Base-by-base conservation (phyloP, 2,888 invertebrate species). In the Cryptus viduatorius region DNA sequence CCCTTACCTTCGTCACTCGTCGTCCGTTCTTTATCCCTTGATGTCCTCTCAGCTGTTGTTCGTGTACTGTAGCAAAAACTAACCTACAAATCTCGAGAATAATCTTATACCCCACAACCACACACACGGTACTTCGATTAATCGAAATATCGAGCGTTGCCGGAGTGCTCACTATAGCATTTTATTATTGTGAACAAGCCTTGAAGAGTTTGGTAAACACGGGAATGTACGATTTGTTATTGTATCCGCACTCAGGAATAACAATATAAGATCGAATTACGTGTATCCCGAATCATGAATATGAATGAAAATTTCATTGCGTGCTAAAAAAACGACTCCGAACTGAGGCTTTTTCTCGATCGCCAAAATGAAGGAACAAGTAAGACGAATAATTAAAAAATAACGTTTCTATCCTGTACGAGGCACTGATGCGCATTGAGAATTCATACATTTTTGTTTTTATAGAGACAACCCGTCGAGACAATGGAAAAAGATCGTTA, bases 391-490 rank as follows among this genome's bases (percentile, higher is more conserved):
- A 16, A 14, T 12, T 1, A 16, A 37, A 19, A 31, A 64, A 48
- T 7, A 59, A n/a, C 16, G 29, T 10, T 29, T 8, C 4, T 44
- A 48, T 31, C 31, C n/a, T 50, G 44, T 4, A 42, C 3, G 4
- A 1, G 0, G 19, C 44, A 48, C 19, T 76, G 16, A 42, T 24
- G 29, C 19, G n/a, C 16, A 19, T 0, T 71, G 53, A 19, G n/a
- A 12, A 10, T 37, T 24, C 12, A 19, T 16, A 31, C 67, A 10
- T 53, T 65, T 50, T 37, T 61, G 10, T 7, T 46, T 48, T 76
- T 48, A 10, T 42, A 85, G 85, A 68, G 77, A 44, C 59, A 85
- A 64, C 76, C 73, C 1, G 50, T 85, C 10, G 83, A 83, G 48
- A 29, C n/a, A 5, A 12, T 85, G 67, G 83, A 72, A n/a, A 67